Base-by-base conservation (phyloP, 2,888 invertebrate species). In the Orthonychiurus folsomi region DNA sequence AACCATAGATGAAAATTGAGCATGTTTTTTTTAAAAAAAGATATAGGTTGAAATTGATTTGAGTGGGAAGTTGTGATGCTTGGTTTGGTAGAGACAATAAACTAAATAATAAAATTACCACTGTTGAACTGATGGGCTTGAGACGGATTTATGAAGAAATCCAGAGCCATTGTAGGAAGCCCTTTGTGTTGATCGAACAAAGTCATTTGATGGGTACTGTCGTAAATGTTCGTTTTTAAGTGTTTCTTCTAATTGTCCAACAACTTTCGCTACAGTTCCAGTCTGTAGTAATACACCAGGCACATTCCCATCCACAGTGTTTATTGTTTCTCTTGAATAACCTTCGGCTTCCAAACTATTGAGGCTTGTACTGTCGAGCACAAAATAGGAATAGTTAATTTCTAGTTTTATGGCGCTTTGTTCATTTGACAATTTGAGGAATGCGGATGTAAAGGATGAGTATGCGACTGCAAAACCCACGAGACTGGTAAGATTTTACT, bases 321-420 rank as follows among this genome's bases (percentile, higher is more conserved):
- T 61, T 0, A 59, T 57, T n/a, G 48, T 28, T 12, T 65, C 66
- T 21, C 50, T 53, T n/a, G 53, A 57, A 61, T 63, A 65, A 28
- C 68, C 68, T 20, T 72, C 71, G 3, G 69, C 69, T 9, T 69
- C 69, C n/a, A 73, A 61, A 58, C 71, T 73, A 50, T 68, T 73
- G 5, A 73, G 64, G 62, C 73, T 73, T 50, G 73, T 70, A 53
- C 73, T 73, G 56, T 37, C 15, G 15, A 37, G 15, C 5, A 37
- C 37, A 37, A 37, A 37, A 37, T 9, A n/a, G n/a, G n/a, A n/a
- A n/a, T n/a, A n/a, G n/a, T n/a, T n/a, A n/a, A n/a, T n/a, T n/a
- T n/a, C n/a, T n/a, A n/a, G n/a, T n/a, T n/a, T n/a, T n/a, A n/a
- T n/a, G n/a, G n/a, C n/a, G n/a, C n/a, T n/a, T n/a, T n/a, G n/a